Evolutionary conservation across 2,113 vertebrate species (phyloP), one percentile per base, ranked within the genome.

Genomic region (Excalfactoria chinensis): DNA sequence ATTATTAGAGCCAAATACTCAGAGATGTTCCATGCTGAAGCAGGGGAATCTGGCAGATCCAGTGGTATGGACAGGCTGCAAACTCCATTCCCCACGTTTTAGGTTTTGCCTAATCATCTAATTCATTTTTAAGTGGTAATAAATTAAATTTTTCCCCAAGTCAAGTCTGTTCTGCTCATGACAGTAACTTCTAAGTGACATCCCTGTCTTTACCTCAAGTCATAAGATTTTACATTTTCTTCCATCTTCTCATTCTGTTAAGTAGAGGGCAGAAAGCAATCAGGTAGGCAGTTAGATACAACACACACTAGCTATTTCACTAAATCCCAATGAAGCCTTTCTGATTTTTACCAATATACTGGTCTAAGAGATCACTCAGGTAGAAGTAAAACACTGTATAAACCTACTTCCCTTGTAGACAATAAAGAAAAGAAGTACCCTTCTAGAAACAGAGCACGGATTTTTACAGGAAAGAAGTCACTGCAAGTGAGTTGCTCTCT

Each of bases 191-290:
- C 15, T 59, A 68, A 51, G 7, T 6, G 0, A 26, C 23, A 8
- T 22, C 34, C 20, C 25, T 46, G 9, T 19, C 41, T 44, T 34
- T 41, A 32, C 32, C 37, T 85, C 19, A 30, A 41, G 1, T 3
- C 2, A 1, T 20, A 43, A 78, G 7, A 15, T 71, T 49, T 32
- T 32, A 34, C 23, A 53, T 35, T 8, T 11, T 58, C 17, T 71
- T 68, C 82, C 35, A 10, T 58, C 32, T 13, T 6, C 3, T 26
- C 25, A 9, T 34, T 56, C 48, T 71, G 13, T 8, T 41, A 28
- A 17, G 7, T 67, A 74, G 12, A 0, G 10, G 6, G 0, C 4
- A 53, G 48, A 59, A 37, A n/a, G 18, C 3, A 2, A 15, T 13
- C 9, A 16, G 8, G 5, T 63, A 9, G 26, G 23, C 21, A 53